Percentiles rank a stretch among this genome's conserved stretches.
These are phyloP conservation scores for Eriocheir sinensis DNA, from an alignment of 1,140 invertebrate species.

Conservation along the genomic window DNA sequence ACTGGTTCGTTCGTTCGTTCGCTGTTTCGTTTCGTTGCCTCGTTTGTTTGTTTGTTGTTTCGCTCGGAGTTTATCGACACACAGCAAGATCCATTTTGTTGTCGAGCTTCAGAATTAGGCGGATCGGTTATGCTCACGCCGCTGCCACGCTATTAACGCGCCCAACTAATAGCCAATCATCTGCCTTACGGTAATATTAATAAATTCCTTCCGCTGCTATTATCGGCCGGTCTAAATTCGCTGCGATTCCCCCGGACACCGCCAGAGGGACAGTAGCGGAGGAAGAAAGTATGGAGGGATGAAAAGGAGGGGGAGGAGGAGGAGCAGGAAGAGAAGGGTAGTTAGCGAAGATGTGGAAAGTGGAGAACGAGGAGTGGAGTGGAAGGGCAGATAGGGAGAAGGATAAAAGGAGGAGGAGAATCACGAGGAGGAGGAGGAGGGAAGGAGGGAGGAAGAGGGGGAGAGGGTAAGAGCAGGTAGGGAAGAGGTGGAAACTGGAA, in stretches of 20 bases:
- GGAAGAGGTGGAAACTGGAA: too few relatives aligned
- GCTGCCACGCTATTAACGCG: slow-evolving; percentile 15
- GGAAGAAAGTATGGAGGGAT: background rate
- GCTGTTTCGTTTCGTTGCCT: too few relatives aligned
- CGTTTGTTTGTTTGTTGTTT: background rate
- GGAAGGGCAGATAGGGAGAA: too few relatives aligned
- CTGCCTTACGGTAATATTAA: slow-evolving; percentile 51
- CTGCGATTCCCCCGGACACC: background rate
- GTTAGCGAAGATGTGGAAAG: too few relatives aligned
- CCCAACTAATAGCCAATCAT: slow-evolving; percentile 52
- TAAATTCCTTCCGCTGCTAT: slow-evolving; percentile 48
- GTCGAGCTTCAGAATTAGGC: background rate
- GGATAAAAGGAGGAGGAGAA: too few relatives aligned
- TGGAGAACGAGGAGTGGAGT: too few relatives aligned
- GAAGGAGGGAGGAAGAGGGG: too few relatives aligned
- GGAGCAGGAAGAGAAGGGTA: too few relatives aligned
- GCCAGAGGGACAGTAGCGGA: background rate
- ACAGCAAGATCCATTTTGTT: slow-evolving; percentile 34
- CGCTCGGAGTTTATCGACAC: slow-evolving; percentile 18
- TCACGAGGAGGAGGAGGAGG: too few relatives aligned
- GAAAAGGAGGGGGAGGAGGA: too few relatives aligned
- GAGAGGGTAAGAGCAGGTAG: too few relatives aligned
- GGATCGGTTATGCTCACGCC: slow-evolving; percentile 8
- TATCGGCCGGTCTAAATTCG: slow-evolving; percentile 42
- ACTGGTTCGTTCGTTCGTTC: too few relatives aligned